phyloP scores from a whole-genome alignment of 2,113 vertebrate genomes.

The Lucifuga dentata region DNA sequence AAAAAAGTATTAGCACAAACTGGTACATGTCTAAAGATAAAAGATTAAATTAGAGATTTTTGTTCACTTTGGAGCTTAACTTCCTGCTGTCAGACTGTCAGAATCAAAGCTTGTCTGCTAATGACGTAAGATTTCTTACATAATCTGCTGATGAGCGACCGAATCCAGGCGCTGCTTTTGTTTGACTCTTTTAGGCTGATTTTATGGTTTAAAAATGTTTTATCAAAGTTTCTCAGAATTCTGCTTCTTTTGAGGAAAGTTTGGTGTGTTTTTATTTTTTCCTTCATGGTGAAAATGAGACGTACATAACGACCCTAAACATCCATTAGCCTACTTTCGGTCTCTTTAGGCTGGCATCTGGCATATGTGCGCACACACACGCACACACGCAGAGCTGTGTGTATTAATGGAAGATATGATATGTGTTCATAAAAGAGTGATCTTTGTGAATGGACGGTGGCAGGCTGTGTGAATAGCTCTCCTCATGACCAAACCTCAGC shows the following conservation, averaged over 20 bases:
- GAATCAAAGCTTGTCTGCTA: no score
- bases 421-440: conserved; percentile 78
- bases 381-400: conserved; percentile 24
- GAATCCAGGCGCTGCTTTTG: neutral
- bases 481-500: conserved; percentile 61
- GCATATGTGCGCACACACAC: neutral
- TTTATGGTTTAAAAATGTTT: neutral
- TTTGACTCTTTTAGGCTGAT: neutral
- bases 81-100: no score
- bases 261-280: neutral
- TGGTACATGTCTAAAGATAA: no score
- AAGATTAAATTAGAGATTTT: no score
- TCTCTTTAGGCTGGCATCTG: conserved; percentile 24
- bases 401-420: conserved; percentile 68
- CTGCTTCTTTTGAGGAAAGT: neutral
- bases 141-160: no score
- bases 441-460: conserved; percentile 73
- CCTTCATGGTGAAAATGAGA: neutral
- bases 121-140: no score
- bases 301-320: conserved; percentile 3
- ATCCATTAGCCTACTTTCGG: conserved; percentile 57
- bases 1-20: no score
- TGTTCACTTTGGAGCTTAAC: no score
- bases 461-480: conserved; percentile 68
- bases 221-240: neutral